phyloP scores from a whole-genome alignment of 2,888 invertebrate species.

The Chrysotoxum bicinctum region DNA sequence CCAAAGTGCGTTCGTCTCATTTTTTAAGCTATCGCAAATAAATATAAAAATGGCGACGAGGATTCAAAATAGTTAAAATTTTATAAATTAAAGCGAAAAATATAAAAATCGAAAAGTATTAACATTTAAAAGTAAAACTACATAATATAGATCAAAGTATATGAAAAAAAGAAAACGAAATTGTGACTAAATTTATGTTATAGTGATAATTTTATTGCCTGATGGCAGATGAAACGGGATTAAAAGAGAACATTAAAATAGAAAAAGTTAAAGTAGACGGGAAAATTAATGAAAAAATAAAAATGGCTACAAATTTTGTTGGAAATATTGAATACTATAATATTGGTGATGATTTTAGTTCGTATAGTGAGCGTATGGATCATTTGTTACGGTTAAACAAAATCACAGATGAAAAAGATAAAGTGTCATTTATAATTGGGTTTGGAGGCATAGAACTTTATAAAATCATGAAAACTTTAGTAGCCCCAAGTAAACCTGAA shows the following conservation, averaged over 20 bases:
- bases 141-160: neutral
- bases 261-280: neutral
- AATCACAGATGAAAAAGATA: neutral
- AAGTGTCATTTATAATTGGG: constrained; percentile 1
- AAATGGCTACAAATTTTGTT: neutral
- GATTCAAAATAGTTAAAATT: too few species aligned
- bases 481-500: neutral
- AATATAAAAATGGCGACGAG: too few species aligned
- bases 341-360: neutral
- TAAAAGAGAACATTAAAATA: neutral
- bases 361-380: neutral
- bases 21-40: neutral
- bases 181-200: too few species aligned
- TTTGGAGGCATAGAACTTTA: constrained; percentile 1
- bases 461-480: neutral
- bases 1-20: neutral
- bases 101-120: too few species aligned
- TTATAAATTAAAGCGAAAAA: too few species aligned
- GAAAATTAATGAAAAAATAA: neutral
- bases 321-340: neutral
- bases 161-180: neutral
- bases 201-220: neutral
- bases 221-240: neutral
- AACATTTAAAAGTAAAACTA: too few species aligned
- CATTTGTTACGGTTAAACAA: constrained; percentile 1